Base-by-base conservation (phyloP, 92 coral and sea anemone species). In the Phenganax stokvisi region DNA sequence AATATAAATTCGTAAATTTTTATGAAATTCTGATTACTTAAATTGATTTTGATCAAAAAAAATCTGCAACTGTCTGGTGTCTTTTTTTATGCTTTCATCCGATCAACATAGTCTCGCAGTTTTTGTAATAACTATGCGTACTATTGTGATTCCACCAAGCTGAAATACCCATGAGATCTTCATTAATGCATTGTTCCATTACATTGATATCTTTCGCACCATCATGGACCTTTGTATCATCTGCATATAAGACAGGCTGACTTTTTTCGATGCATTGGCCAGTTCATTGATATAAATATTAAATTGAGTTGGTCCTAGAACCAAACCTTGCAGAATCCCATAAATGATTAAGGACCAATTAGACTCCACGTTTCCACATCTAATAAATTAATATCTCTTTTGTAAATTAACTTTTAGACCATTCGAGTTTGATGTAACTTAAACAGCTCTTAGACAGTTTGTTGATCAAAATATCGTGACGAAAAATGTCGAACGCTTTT, bases 271-370 rank as follows among this genome's bases (percentile, higher is more conserved):
- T 61, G 77, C 87, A 74, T 77, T 68, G 61, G 86, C 51, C 51
- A 85, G 85, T 17, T 83, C 85, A 72, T 85, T 83, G 25, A 85
- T 89, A 68, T 85, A 85, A 77, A 85, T 79, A 62, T 83, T 86
- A 76, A 83, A 89, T 72, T 85, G 44, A 44, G 89, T 85, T 12
- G 84, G 89, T 56, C 85, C 89, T 15, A 88, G 85, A 51, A 88
- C 91, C 11, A 84, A 88, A 37, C 88, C 86, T 56, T 82, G 87
- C 51, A 76, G 85, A 56, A 88, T 85, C 55, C 91, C 88, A 44
- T 82, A 81, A 20, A 83, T 80, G 69, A 80, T 84, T 56, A 51
- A 27, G 31, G 73, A 76, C 44, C 65, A 68, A 59, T 85, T 84
- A 51, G 91, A 85, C 53, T 80, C 81, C 15, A 57, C 79, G 37